Percentiles rank a stretch among this genome's conserved stretches.
Evolutionary conservation across 2,113 vertebrate genomes (phyloP).

Genomic region (Dinomys branickii): DNA sequence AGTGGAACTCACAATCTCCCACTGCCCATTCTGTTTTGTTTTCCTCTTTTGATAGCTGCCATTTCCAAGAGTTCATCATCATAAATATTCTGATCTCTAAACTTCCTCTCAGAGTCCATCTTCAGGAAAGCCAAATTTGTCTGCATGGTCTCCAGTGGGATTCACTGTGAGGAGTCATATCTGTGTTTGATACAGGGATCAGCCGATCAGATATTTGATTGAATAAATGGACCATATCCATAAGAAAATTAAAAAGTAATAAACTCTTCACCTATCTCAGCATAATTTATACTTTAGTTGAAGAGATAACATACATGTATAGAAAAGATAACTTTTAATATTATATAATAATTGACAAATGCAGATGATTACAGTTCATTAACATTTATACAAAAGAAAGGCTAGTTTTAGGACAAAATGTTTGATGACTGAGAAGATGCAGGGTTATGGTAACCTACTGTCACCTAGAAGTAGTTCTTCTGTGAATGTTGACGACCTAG

Average conservation of each 20-base stretch:
- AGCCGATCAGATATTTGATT: background rate
- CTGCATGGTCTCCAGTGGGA: background rate
- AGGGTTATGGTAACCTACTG: background rate
- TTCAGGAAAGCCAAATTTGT: background rate
- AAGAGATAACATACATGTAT: background rate
- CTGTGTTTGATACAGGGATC: background rate
- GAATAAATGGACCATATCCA: background rate
- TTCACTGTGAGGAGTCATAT: background rate
- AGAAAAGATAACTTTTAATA: background rate
- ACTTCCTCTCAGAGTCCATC: background rate
- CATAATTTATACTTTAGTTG: background rate
- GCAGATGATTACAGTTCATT: background rate
- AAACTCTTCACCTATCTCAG: background rate
- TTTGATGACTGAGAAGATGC: background rate
- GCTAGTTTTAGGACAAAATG: background rate
- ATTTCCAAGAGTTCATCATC: background rate
- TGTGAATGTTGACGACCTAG: background rate
- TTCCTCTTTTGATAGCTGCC: fast-evolving
- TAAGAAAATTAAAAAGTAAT: background rate
- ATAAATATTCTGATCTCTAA: background rate
- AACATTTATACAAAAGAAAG: background rate
- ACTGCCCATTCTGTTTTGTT: background rate
- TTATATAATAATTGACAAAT: background rate
- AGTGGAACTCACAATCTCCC: background rate
- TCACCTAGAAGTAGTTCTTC: no score